A percentile compares a stretch with the other conserved stretches of the same genome.
These are phyloP conservation scores for Leptobrachium leishanense DNA, from an alignment of 2,113 vertebrate species.

Conservation along the genomic window DNA sequence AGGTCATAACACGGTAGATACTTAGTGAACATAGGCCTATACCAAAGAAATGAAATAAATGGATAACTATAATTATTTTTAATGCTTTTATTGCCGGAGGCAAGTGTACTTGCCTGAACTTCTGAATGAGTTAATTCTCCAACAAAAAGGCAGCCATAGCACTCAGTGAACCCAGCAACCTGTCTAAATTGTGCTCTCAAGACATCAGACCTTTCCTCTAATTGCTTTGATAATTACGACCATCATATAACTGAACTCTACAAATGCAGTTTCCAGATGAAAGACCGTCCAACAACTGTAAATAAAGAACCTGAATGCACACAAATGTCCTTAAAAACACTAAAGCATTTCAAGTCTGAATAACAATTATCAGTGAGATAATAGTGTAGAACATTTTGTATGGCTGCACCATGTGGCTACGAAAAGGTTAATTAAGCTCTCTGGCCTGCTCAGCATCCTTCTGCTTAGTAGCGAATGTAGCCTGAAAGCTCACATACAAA, in stretches of 20 bases:
- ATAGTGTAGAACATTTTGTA: background rate
- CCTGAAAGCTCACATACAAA: slow-evolving; percentile 20
- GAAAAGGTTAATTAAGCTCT: background rate
- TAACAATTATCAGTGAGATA: background rate
- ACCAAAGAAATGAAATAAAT: too few species aligned
- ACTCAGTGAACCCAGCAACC: background rate
- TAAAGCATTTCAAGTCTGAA: background rate
- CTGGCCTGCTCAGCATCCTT: slow-evolving; percentile 4
- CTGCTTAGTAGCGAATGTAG: background rate
- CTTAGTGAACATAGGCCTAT: too few species aligned
- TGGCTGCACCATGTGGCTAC: background rate
- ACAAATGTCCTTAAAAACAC: background rate
- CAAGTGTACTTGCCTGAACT: too few species aligned
- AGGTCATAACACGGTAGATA: too few species aligned
- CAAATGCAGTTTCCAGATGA: background rate
- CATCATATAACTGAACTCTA: background rate
- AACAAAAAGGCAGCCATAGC: background rate
- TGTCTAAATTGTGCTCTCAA: background rate
- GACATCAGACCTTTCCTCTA: background rate
- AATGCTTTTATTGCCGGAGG: too few species aligned
- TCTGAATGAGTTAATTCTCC: too few species aligned
- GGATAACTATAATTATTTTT: too few species aligned
- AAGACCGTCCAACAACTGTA: background rate
- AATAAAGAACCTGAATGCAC: background rate
- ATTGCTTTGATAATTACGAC: slow-evolving; percentile 9